Evolutionary conservation across 2,888 invertebrate species (phyloP), one percentile per base, ranked within the genome.

Genomic region (Isoperla grammatica): DNA sequence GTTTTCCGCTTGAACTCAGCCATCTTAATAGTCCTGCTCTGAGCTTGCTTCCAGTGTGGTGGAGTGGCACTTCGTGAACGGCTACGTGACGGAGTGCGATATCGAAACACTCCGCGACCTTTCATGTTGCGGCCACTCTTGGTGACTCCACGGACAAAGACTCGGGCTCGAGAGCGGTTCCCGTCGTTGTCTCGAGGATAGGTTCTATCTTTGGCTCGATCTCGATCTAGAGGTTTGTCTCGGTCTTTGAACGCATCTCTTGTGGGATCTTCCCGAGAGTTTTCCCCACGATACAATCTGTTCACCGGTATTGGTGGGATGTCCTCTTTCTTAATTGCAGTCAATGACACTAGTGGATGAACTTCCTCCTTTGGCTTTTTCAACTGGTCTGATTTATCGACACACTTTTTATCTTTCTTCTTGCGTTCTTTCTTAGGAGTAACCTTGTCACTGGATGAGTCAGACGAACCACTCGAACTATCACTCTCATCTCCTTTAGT

Each of bases 281-380:
- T 69, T 48, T 71, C 71, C n/a, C 73, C 65, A 62, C 72, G 72
- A 67, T 78, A 72, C 63, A 78, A 80, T 59, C 72, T 67, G 74
- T 94, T 91, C 1, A 84, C 79, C 1, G 96, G 95, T 46, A 95
- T 88, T 69, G 94, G 91, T 0, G 97, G 97, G 67, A 97, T 96
- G 76, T 97, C 97, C 62, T 90, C 88, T 0, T 95, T 91, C 73
- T 95, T 87, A 54, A 97, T 92, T 73, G 88, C 86, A 2, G 90
- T 86, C 0, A 90, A 80, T 13, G 83, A 81, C 4, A 84, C 89
- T 58, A 92, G 74, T 12, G 35, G 53, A 35, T 53, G 35, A 13
- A 53, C 39, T 29, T 53, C 53, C 15, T 29, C 1, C 20, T 53
- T 17, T 43, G 13, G 43, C 3, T 13, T 11, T 43, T 17, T 17